These are phyloP conservation scores for Chionomys nivalis DNA, from an alignment of 2,113 vertebrate species.

Conservation along the genomic window DNA sequence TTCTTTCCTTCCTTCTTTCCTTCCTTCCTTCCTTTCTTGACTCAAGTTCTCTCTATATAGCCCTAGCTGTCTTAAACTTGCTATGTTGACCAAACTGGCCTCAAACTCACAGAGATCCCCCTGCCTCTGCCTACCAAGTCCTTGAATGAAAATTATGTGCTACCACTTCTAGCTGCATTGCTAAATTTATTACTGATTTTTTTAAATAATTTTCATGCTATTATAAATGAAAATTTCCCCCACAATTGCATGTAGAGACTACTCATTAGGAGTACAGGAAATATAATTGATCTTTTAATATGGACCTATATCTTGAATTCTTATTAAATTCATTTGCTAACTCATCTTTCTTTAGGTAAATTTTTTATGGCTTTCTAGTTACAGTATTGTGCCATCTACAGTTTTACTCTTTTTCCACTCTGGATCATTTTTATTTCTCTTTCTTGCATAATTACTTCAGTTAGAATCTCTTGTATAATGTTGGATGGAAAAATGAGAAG, in stretches of 20 bases:
- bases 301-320: neutral
- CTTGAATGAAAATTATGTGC: neutral
- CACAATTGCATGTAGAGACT: neutral
- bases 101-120: neutral
- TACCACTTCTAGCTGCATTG: neutral
- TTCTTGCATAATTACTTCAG: neutral
- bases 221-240: neutral
- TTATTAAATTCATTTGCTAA: neutral
- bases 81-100: neutral
- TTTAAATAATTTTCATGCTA: neutral
- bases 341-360: neutral
- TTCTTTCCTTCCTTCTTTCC: fast-evolving
- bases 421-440: conserved; percentile 60
- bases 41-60: neutral
- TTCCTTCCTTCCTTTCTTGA: neutral
- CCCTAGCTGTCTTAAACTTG: neutral
- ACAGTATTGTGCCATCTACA: neutral
- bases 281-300: neutral
- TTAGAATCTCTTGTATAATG: neutral
- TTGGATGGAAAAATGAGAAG: neutral
- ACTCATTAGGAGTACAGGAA: neutral
- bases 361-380: neutral
- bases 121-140: neutral
- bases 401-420: neutral
- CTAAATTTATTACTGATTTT: neutral